Evolutionary conservation across 2,113 vertebrate genomes (phyloP).

Genomic region (Heterochromis multidens): DNA sequence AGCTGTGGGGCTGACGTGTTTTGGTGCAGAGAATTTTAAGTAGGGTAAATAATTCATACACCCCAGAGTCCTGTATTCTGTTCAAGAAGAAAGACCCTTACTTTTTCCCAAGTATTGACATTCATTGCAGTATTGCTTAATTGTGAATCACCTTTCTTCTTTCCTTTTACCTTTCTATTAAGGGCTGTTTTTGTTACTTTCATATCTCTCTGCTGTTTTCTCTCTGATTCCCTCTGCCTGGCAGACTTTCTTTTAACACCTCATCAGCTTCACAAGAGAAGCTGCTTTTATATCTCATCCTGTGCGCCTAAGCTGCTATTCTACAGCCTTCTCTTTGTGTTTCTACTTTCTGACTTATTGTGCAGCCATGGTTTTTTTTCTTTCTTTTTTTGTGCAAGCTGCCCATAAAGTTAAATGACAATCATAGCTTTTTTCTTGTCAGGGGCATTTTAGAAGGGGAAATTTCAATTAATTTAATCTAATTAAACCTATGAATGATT

Average conservation of each 20-base stretch:
- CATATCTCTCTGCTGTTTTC: background rate
- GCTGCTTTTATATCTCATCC: background rate
- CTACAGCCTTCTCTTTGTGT: conserved; percentile 34
- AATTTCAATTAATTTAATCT: conserved; percentile 11
- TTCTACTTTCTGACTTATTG: conserved; percentile 42
- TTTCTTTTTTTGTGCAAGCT: conserved; percentile 39
- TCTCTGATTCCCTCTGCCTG: background rate
- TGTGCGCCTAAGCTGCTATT: conserved; percentile 22
- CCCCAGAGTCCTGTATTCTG: conserved; percentile 23
- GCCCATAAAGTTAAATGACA: conserved; percentile 22
- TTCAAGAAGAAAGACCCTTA: conserved; percentile 17
- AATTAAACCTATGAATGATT: conserved; percentile 38
- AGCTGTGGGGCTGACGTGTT: conserved; percentile 42
- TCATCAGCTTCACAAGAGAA: background rate
- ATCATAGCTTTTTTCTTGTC: background rate
- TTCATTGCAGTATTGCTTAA: conserved; percentile 42
- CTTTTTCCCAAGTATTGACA: conserved; percentile 42
- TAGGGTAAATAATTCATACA: conserved; percentile 59
- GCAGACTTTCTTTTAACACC: conserved; percentile 9
- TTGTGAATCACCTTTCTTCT: conserved; percentile 1
- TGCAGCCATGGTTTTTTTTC: background rate
- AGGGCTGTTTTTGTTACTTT: conserved; percentile 37
- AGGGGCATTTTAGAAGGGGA: background rate
- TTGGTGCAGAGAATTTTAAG: conserved; percentile 52
- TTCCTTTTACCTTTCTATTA: conserved; percentile 58